These are phyloP conservation scores for Neomicropteryx cornuta DNA, from an alignment of 1,140 invertebrate genomes.

Conservation along the genomic window DNA sequence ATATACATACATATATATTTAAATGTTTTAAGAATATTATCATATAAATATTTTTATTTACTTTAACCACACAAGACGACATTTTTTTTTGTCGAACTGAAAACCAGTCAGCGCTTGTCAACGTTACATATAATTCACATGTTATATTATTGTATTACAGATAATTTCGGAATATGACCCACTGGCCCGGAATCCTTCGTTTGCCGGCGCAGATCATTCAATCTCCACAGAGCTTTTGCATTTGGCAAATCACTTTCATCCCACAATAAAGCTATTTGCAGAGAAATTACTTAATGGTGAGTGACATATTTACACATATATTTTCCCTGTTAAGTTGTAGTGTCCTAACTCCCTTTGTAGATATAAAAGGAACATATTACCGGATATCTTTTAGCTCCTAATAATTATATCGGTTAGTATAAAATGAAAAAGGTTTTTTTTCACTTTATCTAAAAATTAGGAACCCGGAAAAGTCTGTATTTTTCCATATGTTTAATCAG, in stretches of 20 bases:
- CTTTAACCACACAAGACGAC: too few species aligned
- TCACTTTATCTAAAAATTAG: too few species aligned
- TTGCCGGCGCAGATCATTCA: conserved; percentile 58
- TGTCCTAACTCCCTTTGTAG: not conserved
- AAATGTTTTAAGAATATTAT: too few species aligned
- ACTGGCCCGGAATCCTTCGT: conserved; percentile 69
- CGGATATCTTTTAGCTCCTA: too few species aligned
- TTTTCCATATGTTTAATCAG: too few species aligned
- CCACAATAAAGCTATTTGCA: conserved; percentile 82
- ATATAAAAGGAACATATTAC: too few species aligned
- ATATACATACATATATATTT: too few species aligned
- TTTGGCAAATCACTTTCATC: conserved; percentile 76
- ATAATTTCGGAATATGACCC: conserved; percentile 52
- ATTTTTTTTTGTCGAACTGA: too few species aligned
- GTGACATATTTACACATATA: conserved; percentile 9
- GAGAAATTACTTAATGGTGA: conserved; percentile 64
- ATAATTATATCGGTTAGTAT: too few species aligned
- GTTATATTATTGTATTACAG: conserved; percentile 7
- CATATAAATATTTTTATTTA: not conserved
- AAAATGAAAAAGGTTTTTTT: too few species aligned
- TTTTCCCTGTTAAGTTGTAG: conserved; percentile 10
- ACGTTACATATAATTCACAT: not conserved
- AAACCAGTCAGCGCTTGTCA: too few species aligned
- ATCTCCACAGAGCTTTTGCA: conserved; percentile 61
- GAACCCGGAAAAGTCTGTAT: too few species aligned